phyloP scores from a whole-genome alignment of 2,888 invertebrate species.

The Hydropsyche betteni region DNA sequence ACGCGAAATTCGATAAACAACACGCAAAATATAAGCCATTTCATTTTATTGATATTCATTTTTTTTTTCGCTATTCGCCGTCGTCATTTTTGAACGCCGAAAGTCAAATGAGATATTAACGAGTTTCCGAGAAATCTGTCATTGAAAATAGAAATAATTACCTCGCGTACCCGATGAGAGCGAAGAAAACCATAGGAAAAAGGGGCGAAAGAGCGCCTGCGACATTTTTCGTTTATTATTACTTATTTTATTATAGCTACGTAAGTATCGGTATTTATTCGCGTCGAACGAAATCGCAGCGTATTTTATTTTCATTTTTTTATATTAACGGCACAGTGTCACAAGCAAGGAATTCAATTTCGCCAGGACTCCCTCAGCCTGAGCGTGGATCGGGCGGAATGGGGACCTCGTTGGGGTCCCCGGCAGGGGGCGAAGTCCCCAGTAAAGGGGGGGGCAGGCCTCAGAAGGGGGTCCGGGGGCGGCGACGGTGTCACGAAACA shows the following conservation, averaged over 20 bases:
- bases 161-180: slow-evolving; percentile 7
- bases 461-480: neutral
- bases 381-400: too few species aligned
- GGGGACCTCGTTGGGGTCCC: neutral
- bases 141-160: slow-evolving; percentile 20
- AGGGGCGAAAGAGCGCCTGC: neutral
- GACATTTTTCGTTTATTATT: slow-evolving; percentile 18
- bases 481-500: slow-evolving; percentile 39
- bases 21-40: neutral
- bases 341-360: slow-evolving; percentile 47
- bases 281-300: neutral
- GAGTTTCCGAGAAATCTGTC: slow-evolving; percentile 31
- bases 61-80: neutral
- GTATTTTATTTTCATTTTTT: slow-evolving; percentile 14
- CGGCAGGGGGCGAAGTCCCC: slow-evolving; percentile 4
- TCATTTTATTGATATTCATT: neutral
- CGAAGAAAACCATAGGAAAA: neutral
- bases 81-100: neutral
- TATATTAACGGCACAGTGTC: slow-evolving; percentile 42
- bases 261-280: neutral
- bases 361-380: slow-evolving; percentile 4
- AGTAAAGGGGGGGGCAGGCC: slow-evolving; percentile 22
- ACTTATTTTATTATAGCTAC: slow-evolving; percentile 8
- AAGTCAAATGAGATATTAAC: slow-evolving; percentile 31
- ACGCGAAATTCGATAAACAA: neutral